These are phyloP conservation scores for Spodoptera frugiperda DNA, from an alignment of 1,140 invertebrate genomes.

Conservation along the genomic window DNA sequence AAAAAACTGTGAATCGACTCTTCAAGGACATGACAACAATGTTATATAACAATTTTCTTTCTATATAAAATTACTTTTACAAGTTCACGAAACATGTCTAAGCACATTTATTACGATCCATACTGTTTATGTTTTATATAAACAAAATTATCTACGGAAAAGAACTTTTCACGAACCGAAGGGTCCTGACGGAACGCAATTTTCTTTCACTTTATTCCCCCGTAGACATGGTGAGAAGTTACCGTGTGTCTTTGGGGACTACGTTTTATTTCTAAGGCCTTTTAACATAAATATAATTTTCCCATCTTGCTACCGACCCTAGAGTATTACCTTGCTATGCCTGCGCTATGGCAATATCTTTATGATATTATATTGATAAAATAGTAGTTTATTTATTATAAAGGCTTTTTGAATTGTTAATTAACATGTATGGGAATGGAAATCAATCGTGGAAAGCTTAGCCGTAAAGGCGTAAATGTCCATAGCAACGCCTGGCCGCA, in stretches of 20 bases:
- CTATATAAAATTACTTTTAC: not conserved
- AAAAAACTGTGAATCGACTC: not conserved
- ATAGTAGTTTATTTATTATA: no score
- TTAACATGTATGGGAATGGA: not conserved
- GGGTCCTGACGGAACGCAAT: not conserved
- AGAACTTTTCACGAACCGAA: not conserved
- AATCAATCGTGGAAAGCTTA: not conserved
- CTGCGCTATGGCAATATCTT: not conserved
- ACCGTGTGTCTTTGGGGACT: slow-evolving; percentile 6
- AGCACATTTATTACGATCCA: not conserved
- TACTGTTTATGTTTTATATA: not conserved
- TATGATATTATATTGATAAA: no score
- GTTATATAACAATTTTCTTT: not conserved
- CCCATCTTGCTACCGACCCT: not conserved
- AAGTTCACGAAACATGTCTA: not conserved
- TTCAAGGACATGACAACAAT: not conserved
- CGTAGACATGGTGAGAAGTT: not conserved
- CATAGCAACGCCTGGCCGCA: slow-evolving; percentile 37
- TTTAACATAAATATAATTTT: slow-evolving; percentile 4
- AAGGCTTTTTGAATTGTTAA: not conserved
- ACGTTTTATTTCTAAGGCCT: slow-evolving; percentile 12
- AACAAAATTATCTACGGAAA: slow-evolving; percentile 5
- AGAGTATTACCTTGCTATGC: not conserved
- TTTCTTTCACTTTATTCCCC: slow-evolving; percentile 1
- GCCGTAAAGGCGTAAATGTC: not conserved